Evolutionary conservation across 1,140 invertebrate genomes (phyloP), one percentile per base, ranked within the genome.

Genomic region (Cotesia typhae): DNA sequence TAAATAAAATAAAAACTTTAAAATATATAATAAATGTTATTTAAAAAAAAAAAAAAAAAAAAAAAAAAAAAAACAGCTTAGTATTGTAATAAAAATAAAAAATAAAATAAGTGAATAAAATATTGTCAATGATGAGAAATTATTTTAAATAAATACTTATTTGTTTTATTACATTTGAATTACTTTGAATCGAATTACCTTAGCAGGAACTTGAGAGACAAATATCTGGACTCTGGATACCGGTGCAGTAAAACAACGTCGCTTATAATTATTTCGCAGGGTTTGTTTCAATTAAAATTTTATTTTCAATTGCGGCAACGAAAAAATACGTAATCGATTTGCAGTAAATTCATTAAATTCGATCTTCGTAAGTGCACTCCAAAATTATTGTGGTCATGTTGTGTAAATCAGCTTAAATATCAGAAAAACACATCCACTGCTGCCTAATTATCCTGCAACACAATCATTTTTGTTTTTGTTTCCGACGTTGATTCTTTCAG

Each of bases 371-470:
- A 65, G 35, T 41, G 4, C 6, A 38, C 36, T 14, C 36, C 6
- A 28, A 28, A 36, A 61, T 28, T 4, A 6, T 37, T 71, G 41
- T 47, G 73, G 76, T 80, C 73, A 79, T 77, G 28, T 75, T 72
- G 77, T 79, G 77, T 36, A 38, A 36, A 47, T 47, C 41, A 47
- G 41, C 41, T 47, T 47, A 9, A 47, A 10, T 76, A 72, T 76
- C 73, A 55, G 75, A 64, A 83, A 84, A 75, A 77, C 75, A 82
- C 80, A 78, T 35, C 59, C 81, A 53, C 65, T 81, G 51, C 65
- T 69, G 73, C 75, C 80, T 84, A 83, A 79, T 74, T 47, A 71
- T 76, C 82, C 82, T 84, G 82, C 63, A 84, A 84, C 82, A 84
- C 69, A 83, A 71, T 81, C 67, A 73, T 81, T 78, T 81, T 80